A percentile compares a stretch with the other conserved stretches of the same genome.
Evolutionary conservation across 2,888 invertebrate genomes (phyloP).

Genomic region (Crocallis elinguaria): DNA sequence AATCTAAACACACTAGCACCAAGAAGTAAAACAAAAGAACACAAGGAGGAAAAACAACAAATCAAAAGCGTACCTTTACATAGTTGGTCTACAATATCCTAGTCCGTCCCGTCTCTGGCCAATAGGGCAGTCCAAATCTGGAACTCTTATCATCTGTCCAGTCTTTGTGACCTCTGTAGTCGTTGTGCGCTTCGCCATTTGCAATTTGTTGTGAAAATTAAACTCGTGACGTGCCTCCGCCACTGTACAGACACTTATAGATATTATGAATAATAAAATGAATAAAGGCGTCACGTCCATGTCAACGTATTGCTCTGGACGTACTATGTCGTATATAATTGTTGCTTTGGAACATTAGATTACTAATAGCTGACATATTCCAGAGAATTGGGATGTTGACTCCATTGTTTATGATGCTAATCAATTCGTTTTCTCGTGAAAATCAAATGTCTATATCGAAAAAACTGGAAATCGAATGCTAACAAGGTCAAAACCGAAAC

Average conservation of each 20-base stretch:
- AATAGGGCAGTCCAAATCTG: constrained; percentile 55
- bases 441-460: too few species aligned
- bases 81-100: constrained; percentile 57
- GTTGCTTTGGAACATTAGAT: not conserved
- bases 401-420: too few species aligned
- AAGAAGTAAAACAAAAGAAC: not conserved
- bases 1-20: too few species aligned
- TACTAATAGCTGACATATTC: not conserved
- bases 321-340: constrained; percentile 46
- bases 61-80: constrained; percentile 40
- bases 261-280: constrained; percentile 43
- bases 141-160: constrained; percentile 67
- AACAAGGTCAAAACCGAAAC: too few species aligned
- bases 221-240: constrained; percentile 48
- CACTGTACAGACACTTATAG: constrained; percentile 37
- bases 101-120: constrained; percentile 56
- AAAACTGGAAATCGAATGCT: too few species aligned
- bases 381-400: too few species aligned
- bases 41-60: not conserved
- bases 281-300: constrained; percentile 64
- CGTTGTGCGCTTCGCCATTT: constrained; percentile 39
- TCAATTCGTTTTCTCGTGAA: too few species aligned
- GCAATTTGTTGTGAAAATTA: constrained; percentile 59
- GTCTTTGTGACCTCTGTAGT: constrained; percentile 41
- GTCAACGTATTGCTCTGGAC: constrained; percentile 45